Evolutionary conservation across 2,113 vertebrate genomes (phyloP).

Genomic region (Plecturocebus donacophilus): DNA sequence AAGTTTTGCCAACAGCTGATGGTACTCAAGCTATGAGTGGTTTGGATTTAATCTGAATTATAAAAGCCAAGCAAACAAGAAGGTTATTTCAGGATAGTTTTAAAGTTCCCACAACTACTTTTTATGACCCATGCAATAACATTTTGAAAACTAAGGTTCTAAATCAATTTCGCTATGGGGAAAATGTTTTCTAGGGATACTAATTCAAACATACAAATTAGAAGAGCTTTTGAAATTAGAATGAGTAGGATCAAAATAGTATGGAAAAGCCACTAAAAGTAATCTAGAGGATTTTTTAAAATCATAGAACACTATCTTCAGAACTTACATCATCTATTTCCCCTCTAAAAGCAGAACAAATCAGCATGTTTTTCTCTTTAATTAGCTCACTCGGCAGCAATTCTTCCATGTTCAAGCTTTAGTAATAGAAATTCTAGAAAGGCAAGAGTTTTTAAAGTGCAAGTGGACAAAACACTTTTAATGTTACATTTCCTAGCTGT

Average conservation of each 20-base stretch:
- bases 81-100: slow-evolving; percentile 69
- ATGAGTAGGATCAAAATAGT: not conserved
- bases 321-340: not conserved
- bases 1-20: slow-evolving; percentile 54
- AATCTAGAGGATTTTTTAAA: not conserved
- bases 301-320: not conserved
- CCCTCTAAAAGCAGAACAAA: not conserved
- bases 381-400: not conserved
- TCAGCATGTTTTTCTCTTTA: not conserved
- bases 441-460: not conserved
- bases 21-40: not conserved
- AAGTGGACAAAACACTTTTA: not conserved
- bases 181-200: slow-evolving; percentile 12
- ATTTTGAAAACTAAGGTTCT: slow-evolving; percentile 41
- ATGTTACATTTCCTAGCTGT: not conserved
- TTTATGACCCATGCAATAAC: not conserved
- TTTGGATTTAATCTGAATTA: slow-evolving; percentile 53
- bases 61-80: slow-evolving; percentile 43
- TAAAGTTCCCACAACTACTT: slow-evolving; percentile 59
- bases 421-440: not conserved
- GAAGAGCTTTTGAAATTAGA: not conserved
- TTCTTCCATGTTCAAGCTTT: not conserved
- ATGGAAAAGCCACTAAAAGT: not conserved
- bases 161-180: slow-evolving; percentile 16
- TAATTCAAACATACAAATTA: slow-evolving; percentile 34